These are phyloP conservation scores for Zaprionus lachaisei DNA, from an alignment of 1,140 invertebrate genomes.

Conservation along the genomic window DNA sequence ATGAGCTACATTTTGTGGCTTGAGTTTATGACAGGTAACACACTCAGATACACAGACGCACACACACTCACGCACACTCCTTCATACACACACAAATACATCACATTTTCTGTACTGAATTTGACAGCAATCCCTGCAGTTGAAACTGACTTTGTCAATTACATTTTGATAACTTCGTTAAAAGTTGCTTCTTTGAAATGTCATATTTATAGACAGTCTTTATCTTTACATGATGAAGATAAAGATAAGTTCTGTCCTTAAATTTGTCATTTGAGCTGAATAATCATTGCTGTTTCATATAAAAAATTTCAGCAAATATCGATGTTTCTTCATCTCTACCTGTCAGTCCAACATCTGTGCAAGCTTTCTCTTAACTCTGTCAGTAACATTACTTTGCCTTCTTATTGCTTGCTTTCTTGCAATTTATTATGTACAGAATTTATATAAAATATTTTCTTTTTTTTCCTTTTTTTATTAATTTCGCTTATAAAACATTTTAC, in stretches of 20 bases:
- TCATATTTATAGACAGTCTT: neutral
- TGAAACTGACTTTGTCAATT: slow-evolving; percentile 1
- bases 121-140: neutral
- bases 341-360: too few relatives aligned
- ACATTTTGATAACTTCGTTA: neutral
- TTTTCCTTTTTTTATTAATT: neutral
- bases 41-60: neutral
- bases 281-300: too few relatives aligned
- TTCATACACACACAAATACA: neutral
- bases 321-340: too few relatives aligned
- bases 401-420: too few relatives aligned
- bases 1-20: slow-evolving; percentile 16
- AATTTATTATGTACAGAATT: too few relatives aligned
- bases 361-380: too few relatives aligned
- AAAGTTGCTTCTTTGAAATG: neutral
- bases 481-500: neutral
- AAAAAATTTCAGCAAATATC: too few relatives aligned
- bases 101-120: neutral
- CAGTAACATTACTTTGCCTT: too few relatives aligned
- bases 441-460: too few relatives aligned
- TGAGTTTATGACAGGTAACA: neutral
- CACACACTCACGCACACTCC: neutral
- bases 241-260: too few relatives aligned
- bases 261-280: too few relatives aligned
- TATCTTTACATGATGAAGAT: too few relatives aligned